Base-by-base conservation (phyloP, 2,888 invertebrate genomes). In the Yponomeuta sedellus region DNA sequence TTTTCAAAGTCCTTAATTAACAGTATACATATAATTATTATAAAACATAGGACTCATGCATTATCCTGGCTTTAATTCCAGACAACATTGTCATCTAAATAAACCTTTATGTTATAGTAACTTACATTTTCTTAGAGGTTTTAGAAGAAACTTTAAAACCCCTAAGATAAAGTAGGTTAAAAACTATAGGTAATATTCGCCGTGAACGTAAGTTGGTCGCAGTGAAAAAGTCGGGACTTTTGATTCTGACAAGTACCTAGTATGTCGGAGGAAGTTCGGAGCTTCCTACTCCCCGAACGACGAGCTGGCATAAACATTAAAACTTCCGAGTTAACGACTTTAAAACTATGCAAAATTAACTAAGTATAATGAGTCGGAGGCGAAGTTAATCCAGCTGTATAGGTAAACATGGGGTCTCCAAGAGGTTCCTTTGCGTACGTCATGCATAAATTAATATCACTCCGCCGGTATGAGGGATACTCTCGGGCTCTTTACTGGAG, bases 361-460 rank as follows among this genome's bases (percentile, higher is more conserved):
- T 70, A 74, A 75, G 76, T 69, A 78, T 80, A 80, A 81, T 81
- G 74, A 80, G 77, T 70, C 70, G 74, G 72, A 73, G 67, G 73
- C 75, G 19, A 19, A 12, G 75, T 71, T 80, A 79, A 79, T 77
- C 75, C 74, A 16, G 72, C 72, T 64, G 34, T 28, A 68, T 70
- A 70, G 70, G 68, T 73, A 72, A 75, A 75, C 74, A 75, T 73
- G 68, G 70, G 71, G 73, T 74, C 73, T 70, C 70, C 70, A 71
- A 73, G 70, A 74, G 71, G 67, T 66, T 73, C 68, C 69, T 75
- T 72, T 71, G 71, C 70, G 64, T 68, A 72, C 52, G 61, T 68
- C 66, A 64, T 66, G 66, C 66, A 69, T 66, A 68, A 66, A 67
- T 67, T 66, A 68, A 56, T 64, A 63, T 63, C 63, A 40, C 40